Evolutionary conservation across 2,113 vertebrate genomes (phyloP).

Genomic region (Indicator maculatus): DNA sequence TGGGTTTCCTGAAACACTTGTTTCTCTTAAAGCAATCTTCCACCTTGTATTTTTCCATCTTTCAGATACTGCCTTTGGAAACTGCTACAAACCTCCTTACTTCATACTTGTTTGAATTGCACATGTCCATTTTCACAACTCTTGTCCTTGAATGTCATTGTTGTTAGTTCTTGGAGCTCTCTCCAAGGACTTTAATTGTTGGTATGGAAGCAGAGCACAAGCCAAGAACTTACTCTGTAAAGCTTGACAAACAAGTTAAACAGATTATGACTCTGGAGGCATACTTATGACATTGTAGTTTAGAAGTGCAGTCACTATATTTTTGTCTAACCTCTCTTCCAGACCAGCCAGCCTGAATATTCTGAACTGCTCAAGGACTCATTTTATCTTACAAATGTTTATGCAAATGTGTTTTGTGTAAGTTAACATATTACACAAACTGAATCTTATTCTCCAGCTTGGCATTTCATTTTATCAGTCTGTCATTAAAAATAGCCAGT

Average conservation of each 20-base stretch:
- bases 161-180: neutral
- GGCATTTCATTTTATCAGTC: constrained; percentile 59
- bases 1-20: neutral
- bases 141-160: neutral
- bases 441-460: constrained; percentile 50
- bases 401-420: constrained; percentile 57
- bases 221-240: neutral
- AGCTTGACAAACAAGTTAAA: neutral
- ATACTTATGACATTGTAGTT: neutral
- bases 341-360: neutral
- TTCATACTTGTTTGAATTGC: neutral
- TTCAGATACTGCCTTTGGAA: neutral
- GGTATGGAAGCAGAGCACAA: neutral
- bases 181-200: neutral
- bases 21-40: neutral
- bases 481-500: constrained; percentile 59
- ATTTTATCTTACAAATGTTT: constrained; percentile 57
- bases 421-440: constrained; percentile 51
- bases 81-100: neutral
- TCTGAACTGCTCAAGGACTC: constrained; percentile 36
- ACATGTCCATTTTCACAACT: neutral
- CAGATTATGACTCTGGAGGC: neutral
- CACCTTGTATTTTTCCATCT: neutral
- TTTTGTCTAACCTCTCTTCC: constrained; percentile 12
- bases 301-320: neutral